These are phyloP conservation scores for Nephrotoma appendiculata DNA, from an alignment of 2,888 invertebrate species.

Conservation along the genomic window DNA sequence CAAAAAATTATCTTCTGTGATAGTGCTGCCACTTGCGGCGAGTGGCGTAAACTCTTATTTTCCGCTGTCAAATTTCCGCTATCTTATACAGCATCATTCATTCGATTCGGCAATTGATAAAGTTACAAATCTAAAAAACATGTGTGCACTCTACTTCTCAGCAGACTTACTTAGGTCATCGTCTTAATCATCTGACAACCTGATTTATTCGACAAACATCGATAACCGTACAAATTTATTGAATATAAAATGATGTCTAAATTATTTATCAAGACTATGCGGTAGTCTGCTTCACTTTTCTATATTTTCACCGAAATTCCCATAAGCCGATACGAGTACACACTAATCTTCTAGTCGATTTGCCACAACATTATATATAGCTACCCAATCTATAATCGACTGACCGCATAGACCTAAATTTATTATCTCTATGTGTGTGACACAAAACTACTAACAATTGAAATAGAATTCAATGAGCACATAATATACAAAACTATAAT, in stretches of 20 bases:
- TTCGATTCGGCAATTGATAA: too few relatives aligned
- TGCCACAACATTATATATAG: background rate
- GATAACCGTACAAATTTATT: too few relatives aligned
- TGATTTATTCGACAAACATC: too few relatives aligned
- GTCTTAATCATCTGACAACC: too few relatives aligned
- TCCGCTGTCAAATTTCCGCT: too few relatives aligned
- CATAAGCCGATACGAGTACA: background rate
- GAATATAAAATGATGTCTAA: background rate
- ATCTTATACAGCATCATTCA: too few relatives aligned
- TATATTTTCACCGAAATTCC: background rate
- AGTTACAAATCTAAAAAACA: too few relatives aligned
- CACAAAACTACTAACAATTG: background rate
- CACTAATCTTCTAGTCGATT: background rate
- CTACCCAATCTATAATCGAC: background rate
- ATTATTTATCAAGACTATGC: background rate
- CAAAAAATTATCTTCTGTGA: too few relatives aligned
- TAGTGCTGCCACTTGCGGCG: too few relatives aligned
- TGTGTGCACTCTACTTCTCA: too few relatives aligned
- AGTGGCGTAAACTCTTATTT: too few relatives aligned
- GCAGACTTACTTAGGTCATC: too few relatives aligned
- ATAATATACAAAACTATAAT: background rate
- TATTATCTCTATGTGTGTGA: background rate
- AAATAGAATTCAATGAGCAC: background rate
- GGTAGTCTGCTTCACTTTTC: background rate
- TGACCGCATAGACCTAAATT: background rate